Conservation (phyloP, 2,888 invertebrate species). For the Tetanocera ferruginea region DNA sequence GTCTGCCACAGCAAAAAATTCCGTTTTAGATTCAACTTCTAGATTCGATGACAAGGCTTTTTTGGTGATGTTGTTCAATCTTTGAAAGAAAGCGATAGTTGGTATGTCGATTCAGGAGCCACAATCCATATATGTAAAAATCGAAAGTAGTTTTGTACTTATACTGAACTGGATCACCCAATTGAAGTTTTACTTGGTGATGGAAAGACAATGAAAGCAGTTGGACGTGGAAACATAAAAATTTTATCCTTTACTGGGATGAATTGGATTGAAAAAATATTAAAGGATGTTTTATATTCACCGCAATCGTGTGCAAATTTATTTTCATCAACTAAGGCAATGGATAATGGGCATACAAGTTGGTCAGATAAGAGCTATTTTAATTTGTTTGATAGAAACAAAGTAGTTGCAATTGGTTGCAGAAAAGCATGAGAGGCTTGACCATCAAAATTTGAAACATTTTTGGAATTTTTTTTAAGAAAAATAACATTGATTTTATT, state of each 20-base stretch:
- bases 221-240: neutral
- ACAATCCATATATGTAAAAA: neutral
- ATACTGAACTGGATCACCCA: neutral
- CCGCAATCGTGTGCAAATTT: neutral
- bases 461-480: constrained; percentile 35
- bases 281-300: neutral
- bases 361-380: constrained; percentile 6
- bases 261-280: constrained; percentile 6
- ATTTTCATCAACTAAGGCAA: neutral
- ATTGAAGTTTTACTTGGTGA: neutral
- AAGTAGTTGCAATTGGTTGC: constrained; percentile 38
- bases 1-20: constrained; percentile 30
- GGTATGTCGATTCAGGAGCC: constrained; percentile 42
- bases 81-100: constrained; percentile 14
- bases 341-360: neutral
- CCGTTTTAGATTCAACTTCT: constrained; percentile 2
- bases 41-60: constrained; percentile 23
- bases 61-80: constrained; percentile 3
- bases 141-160: neutral
- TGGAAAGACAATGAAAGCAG: neutral
- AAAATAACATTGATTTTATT: constrained; percentile 33
- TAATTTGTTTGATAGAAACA: neutral
- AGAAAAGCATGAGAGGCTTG: constrained; percentile 36
- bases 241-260: neutral
- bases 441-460: constrained; percentile 41